These are phyloP conservation scores for Drosophila sordidula DNA, from an alignment of 2,888 invertebrate species.

Conservation along the genomic window DNA sequence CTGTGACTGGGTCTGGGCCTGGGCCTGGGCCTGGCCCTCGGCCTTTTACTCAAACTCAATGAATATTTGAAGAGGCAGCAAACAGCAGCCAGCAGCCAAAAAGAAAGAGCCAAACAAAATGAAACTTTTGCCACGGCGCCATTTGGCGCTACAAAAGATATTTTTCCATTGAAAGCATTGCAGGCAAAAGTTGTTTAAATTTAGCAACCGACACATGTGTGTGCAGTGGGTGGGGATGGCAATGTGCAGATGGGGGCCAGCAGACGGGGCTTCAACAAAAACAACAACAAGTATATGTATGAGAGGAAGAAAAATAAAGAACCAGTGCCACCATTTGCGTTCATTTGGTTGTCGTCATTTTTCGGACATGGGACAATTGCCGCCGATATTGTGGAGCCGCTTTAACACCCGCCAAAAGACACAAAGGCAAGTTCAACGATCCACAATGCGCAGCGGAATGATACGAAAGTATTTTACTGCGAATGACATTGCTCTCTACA, in stretches of 20 bases:
- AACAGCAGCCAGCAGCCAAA: conserved; percentile 37
- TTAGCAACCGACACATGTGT: conserved; percentile 71
- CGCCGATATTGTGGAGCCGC: conserved; percentile 33
- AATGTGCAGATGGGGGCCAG: conserved; percentile 8
- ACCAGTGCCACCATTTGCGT: conserved; percentile 55
- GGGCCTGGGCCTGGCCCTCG: conserved; percentile 19
- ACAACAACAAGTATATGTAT: not conserved
- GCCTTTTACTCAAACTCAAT: conserved; percentile 79
- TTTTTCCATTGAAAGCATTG: conserved; percentile 76
- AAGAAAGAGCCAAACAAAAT: conserved; percentile 50
- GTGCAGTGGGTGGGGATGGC: conserved; percentile 55
- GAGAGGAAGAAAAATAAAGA: conserved; percentile 17
- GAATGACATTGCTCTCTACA: conserved; percentile 12
- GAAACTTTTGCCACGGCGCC: conserved; percentile 75
- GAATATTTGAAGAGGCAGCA: conserved; percentile 75
- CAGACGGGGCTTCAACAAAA: conserved; percentile 9
- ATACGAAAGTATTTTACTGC: not conserved
- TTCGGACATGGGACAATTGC: conserved; percentile 63
- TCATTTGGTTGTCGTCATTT: conserved; percentile 50
- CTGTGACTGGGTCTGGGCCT: conserved; percentile 5
- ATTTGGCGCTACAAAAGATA: conserved; percentile 78
- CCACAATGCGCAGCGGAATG: conserved; percentile 1
- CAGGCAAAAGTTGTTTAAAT: conserved; percentile 73
- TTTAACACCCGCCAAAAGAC: conserved; percentile 23
- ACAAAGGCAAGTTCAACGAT: conserved; percentile 61